Evolutionary conservation across 2,113 vertebrate species (phyloP).

Genomic region (Nothobranchius kuhntae): DNA sequence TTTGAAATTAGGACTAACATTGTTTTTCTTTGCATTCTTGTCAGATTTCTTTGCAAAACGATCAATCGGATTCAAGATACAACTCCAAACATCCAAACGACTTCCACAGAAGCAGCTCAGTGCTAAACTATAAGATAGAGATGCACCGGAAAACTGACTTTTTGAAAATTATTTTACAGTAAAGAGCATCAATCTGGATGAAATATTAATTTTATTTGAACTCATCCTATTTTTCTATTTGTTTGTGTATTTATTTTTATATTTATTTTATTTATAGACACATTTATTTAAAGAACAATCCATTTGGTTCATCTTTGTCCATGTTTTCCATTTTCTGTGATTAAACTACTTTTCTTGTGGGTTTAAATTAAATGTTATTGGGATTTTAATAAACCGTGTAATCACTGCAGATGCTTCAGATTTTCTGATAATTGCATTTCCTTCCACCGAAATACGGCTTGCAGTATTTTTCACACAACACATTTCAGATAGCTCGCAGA

Average conservation of each 20-base stretch:
- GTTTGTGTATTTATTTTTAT: background rate
- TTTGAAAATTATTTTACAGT: no score
- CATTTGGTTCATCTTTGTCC: background rate
- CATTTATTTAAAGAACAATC: constrained; percentile 1
- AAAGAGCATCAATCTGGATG: no score
- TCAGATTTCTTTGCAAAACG: constrained; percentile 86
- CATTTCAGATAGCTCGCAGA: background rate
- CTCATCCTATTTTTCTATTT: constrained; percentile 9
- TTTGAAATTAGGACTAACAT: background rate
- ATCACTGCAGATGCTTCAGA: background rate
- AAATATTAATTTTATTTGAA: background rate
- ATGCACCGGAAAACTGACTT: background rate
- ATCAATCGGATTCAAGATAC: constrained; percentile 69
- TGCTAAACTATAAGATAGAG: constrained; percentile 84
- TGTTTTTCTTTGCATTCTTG: background rate
- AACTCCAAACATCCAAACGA: constrained; percentile 33
- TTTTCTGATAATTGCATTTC: constrained; percentile 11
- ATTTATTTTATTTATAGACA: constrained; percentile 66
- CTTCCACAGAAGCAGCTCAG: constrained; percentile 75
- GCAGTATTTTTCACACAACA: background rate
- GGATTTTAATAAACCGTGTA: constrained; percentile 46
- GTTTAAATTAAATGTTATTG: constrained; percentile 7
- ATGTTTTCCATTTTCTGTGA: background rate
- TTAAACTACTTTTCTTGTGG: background rate
- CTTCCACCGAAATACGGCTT: background rate